Base-by-base conservation (phyloP, 2,797 vertebrate species). In the Denticeps clupeoides region DNA sequence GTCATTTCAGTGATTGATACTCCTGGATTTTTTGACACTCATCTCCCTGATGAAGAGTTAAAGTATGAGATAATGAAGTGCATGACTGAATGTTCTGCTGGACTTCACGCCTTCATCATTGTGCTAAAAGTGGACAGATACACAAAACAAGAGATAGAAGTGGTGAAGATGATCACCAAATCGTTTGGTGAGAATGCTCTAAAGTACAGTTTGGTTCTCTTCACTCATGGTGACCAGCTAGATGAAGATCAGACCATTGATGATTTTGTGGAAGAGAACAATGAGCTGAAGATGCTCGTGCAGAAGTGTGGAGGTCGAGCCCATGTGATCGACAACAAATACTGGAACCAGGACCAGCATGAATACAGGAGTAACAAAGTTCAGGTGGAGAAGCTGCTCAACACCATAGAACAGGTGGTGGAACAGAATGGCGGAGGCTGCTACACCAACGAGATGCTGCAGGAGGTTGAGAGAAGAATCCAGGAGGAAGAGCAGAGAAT, bases 71-170 rank as follows among this genome's bases (percentile, higher is more conserved):
- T 68, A 0, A n/a, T 35, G 1, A 16, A 43, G 12, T 55, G 53
- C 33, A 54, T 70, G 23, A 42, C 43, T 43, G 49, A 56, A 5
- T 64, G 38, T 0, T 51, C 43, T 31, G 65, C 65, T 0, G 63
- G 63, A 4, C 63, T 69, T 21, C 62, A 66, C 0, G 59, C 59
- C 16, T 40, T 74, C 22, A 38, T 72, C 23, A 40, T 70, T 16
- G 68, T 71, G 11, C 44, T 59, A 8, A 56, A 60, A 32, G 53
- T 67, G 38, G 51, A 45, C 3, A 52, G 51, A 41, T 57, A 58
- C 29, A 65, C 65, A 0, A 4, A 6, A 2, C 37, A 67, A 45
- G 64, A 73, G 2, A 1, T 1, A 0, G 2, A 6, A 2, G 59
- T 55, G 0, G 4, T 55, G 4, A 27, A 28, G 13, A 50, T 16